Percentiles rank a stretch among this genome's conserved stretches.
These are phyloP conservation scores for Agriopis marginaria DNA, from an alignment of 2,888 invertebrate species.

Conservation along the genomic window DNA sequence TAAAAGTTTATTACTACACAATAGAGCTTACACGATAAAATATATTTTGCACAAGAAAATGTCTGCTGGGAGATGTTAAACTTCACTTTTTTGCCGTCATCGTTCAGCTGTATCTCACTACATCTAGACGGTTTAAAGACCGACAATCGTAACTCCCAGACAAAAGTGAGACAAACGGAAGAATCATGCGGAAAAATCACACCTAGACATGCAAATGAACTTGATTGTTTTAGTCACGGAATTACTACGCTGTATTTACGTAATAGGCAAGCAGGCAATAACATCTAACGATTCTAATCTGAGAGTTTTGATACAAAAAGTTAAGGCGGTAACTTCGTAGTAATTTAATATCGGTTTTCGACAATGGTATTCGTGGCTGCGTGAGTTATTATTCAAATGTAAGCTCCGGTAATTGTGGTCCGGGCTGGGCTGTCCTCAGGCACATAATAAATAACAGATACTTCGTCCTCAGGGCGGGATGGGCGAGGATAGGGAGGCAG, in stretches of 20 bases:
- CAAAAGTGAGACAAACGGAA: constrained; percentile 70
- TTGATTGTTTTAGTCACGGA: constrained; percentile 65
- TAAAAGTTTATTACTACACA: neutral
- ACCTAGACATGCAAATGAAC: constrained; percentile 70
- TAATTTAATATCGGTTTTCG: constrained; percentile 45
- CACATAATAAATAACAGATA: constrained; percentile 11
- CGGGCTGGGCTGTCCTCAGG: constrained; percentile 39
- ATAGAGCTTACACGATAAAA: neutral
- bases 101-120: constrained; percentile 21
- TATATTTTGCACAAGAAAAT: neutral
- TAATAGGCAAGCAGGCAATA: constrained; percentile 41
- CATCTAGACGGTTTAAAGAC: constrained; percentile 34
- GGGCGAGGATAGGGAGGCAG: constrained; percentile 43
- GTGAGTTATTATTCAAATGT: constrained; percentile 48
- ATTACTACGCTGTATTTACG: constrained; percentile 50
- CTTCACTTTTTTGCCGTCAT: constrained; percentile 21
- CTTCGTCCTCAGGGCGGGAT: constrained; percentile 40
- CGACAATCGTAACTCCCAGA: constrained; percentile 54
- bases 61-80: constrained; percentile 16
- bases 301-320: constrained; percentile 38
- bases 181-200: constrained; percentile 59
- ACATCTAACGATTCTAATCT: constrained; percentile 37
- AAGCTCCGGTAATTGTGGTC: constrained; percentile 49
- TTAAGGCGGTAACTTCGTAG: constrained; percentile 34
- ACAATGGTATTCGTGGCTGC: constrained; percentile 42